Conservation (phyloP, 2,113 vertebrate species). For the Grammomys dolichurus region DNA sequence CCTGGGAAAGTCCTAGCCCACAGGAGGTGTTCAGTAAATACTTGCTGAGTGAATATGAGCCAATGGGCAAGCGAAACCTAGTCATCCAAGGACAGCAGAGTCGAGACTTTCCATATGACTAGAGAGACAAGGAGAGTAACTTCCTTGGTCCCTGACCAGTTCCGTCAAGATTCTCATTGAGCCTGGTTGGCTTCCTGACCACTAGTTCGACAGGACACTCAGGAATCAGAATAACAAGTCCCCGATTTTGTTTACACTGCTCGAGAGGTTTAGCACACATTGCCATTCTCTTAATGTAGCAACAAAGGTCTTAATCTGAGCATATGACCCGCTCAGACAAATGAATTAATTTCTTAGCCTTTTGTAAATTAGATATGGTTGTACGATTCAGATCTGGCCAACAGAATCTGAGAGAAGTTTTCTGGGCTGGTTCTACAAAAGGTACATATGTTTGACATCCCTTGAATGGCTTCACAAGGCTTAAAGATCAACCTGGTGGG, state of each 20-base stretch:
- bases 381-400: neutral
- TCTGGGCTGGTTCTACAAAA: neutral
- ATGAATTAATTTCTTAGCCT: neutral
- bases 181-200: neutral
- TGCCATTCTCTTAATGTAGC: neutral
- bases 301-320: constrained; percentile 20
- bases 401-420: neutral
- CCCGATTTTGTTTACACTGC: neutral
- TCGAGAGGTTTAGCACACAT: neutral
- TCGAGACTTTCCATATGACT: neutral
- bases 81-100: neutral
- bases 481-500: neutral
- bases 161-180: neutral
- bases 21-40: neutral
- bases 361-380: neutral
- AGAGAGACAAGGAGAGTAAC: neutral
- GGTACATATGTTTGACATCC: neutral
- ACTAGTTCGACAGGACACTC: neutral
- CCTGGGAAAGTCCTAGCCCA: neutral
- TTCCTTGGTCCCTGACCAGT: neutral
- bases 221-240: neutral
- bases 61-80: neutral
- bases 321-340: neutral
- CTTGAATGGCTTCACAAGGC: neutral
- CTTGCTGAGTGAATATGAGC: constrained; percentile 7